Percentiles rank a stretch among this genome's conserved stretches.
phyloP scores from a whole-genome alignment of 2,888 invertebrate genomes.

The Drosophila nr. fundita region DNA sequence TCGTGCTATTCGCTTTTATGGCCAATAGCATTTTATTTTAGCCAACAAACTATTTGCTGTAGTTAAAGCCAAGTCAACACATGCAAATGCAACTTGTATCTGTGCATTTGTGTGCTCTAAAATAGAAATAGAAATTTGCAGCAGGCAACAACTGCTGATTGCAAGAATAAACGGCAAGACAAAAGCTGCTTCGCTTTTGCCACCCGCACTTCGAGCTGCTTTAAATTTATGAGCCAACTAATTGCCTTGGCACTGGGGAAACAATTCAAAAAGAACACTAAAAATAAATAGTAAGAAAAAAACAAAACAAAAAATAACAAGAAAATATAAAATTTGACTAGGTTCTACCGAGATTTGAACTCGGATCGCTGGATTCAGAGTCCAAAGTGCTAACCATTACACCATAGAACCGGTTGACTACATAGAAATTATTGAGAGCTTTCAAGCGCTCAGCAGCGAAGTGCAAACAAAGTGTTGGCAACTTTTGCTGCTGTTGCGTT shows the following conservation, averaged over 20 bases:
- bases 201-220: conserved; percentile 3
- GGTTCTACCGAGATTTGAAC: conserved; percentile 86
- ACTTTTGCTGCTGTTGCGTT: background rate
- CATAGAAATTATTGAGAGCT: background rate
- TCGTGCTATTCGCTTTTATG: conserved; percentile 51
- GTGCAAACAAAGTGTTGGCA: background rate
- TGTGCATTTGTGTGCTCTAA: conserved; percentile 33
- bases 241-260: conserved; percentile 18
- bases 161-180: conserved; percentile 9
- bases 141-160: conserved; percentile 42
- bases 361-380: conserved; percentile 85
- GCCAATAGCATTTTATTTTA: conserved; percentile 73
- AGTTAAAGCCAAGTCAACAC: conserved; percentile 59
- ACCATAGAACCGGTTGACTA: conserved; percentile 82
- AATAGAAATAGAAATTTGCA: conserved; percentile 44
- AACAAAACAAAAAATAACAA: background rate
- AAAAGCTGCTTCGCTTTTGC: conserved; percentile 1
- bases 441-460: conserved; percentile 10
- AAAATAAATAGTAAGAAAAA: background rate
- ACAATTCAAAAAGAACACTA: background rate
- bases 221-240: conserved; percentile 31
- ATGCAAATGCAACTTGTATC: conserved; percentile 61
- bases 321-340: conserved; percentile 22
- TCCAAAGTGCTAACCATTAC: conserved; percentile 85
- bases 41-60: conserved; percentile 57